Evolutionary conservation across 2,113 vertebrate genomes (phyloP), one percentile per base, ranked within the genome.

Genomic region (Gymnorhina tibicen): DNA sequence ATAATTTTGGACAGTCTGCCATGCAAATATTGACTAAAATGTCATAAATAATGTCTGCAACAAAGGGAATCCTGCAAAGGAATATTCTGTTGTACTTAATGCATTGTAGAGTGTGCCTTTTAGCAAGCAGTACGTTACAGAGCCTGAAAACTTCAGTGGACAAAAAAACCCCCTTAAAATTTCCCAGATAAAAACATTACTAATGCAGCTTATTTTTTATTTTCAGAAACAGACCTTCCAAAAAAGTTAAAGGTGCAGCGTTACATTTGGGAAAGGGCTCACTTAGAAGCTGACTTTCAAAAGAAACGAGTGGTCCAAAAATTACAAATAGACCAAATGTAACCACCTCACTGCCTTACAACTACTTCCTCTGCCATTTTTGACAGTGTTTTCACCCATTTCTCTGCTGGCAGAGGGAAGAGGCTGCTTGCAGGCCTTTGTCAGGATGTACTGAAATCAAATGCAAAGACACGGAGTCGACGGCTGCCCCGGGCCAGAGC

Each of bases 11-110:
- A 80, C 90, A 97, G 62, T 89, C 85, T 95, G 82, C 66, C 90
- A 95, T 74, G 82, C 60, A 97, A 96, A 97, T 94, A 91, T 97
- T 96, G 92, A 97, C 91, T 95, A 89, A 97, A 96, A 97, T 89
- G 90, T 94, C 90, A 95, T 59, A 97, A 96, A 95, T 95, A 81
- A 96, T 92, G 95, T 91, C 89, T 96, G 87, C 78, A 96, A 96
- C 90, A 96, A 96, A 95, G 93, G 91, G 93, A 96, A 97, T 95
- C 84, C 84, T 96, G 92, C 91, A 97, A 95, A 90, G 86, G 82
- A 96, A 92, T 96, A 97, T 85, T 97, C 74, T 88, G 81, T 78
- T 69, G 80, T 50, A 94, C 74, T 95, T 93, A 95, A 93, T 97
- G 91, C 89, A 86, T 93, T 86, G 58, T 79, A 42, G 76, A 87